Base-by-base conservation (phyloP, 1,140 invertebrate genomes). In the Sycobia sp. region DNA sequence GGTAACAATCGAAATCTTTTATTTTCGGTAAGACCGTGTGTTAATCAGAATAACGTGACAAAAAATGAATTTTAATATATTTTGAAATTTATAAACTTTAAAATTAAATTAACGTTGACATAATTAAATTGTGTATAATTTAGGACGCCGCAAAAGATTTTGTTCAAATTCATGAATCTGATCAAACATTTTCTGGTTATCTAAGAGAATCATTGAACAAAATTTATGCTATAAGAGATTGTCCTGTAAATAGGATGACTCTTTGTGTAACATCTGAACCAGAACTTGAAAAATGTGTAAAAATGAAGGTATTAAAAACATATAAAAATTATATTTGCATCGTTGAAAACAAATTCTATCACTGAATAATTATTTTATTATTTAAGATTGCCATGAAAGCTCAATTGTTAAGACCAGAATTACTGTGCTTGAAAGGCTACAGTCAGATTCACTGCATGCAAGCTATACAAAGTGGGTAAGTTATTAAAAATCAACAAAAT, bases 381-480 rank as follows among this genome's bases (percentile, higher is more conserved):
- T 46, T 78, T 83, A 75, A 94, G 91, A 90, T 86, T 39, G 94
- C 94, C 22, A 78, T 95, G 57, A 92, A 90, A 81, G 94, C 90
- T 16, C 93, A 93, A 75, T 85, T 92, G 4, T 79, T 99, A 13
- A 92, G 95, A 69, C 97, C 97, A 0, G 88, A 93, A 73, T 85
- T 99, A 72, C 84, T 87, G 34, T 98, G 96, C 76, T 87, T 93
- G 66, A 91, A 90, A 75, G 93, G 87, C 7, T 87, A 91, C 63
- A 95, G 90, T 69, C 89, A 95, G 29, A 89, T 93, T 13, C 88
- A 93, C 71, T 99, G 96, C 75, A 97, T 97, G 93, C 88, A 92
- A 67, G 84, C 86, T 8, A 91, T 91, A 72, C 87, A 74, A 83
- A 76, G 79, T 85, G 75, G 90, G 93, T 82, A 83, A 82, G 67